Base-by-base conservation (phyloP, 1,140 invertebrate species). In the Stenopsyche tienmushanensis region DNA sequence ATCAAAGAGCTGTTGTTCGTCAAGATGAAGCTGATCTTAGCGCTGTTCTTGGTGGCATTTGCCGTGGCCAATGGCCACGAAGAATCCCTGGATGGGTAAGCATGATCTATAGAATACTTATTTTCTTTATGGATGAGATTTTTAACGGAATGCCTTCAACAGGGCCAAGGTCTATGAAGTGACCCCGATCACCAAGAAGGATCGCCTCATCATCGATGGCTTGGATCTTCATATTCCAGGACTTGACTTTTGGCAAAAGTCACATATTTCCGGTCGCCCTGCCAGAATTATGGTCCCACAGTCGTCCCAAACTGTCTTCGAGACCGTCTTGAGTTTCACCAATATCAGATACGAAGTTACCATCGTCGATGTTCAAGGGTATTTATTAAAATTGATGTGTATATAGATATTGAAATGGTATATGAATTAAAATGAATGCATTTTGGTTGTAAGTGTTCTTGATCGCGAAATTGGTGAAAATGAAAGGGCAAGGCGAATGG, bases 101-200 rank as follows among this genome's bases (percentile, higher is more conserved):
- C 34, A 21, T 3, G 3, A 2, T n/a, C 7, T 52, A 52, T 24
- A 24, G 1, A 21, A 24, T 24, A 24, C n/a, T 53, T 17, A 52
- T 21, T 21, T 52, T 52, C 20, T 52, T 21, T 7, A 53, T 26
- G 10, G 10, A 21, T 21, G 50, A 10, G 10, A 21, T 34, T 34
- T 34, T 5, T 23, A 8, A 53, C 49, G 8, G 7, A 47, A 17
- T 10, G 17, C 17, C 13, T 34, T 34, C 29, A 34, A 34, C 45
- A 71, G 69, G 55, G 59, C 63, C 42, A 67, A 71, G 42, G 62
- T 71, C 1, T 71, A 65, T 41, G 62, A 58, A 41, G 63, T 71
- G 7, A 44, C 5, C n/a, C 69, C 69, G 1, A 13, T 55, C 45
- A 67, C 50, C 59, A 34, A 67, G 20, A 49, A 62, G 7, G 45